Evolutionary conservation across 2,888 invertebrate genomes (phyloP), one percentile per base, ranked within the genome.

Genomic region (Ophion costatus): DNA sequence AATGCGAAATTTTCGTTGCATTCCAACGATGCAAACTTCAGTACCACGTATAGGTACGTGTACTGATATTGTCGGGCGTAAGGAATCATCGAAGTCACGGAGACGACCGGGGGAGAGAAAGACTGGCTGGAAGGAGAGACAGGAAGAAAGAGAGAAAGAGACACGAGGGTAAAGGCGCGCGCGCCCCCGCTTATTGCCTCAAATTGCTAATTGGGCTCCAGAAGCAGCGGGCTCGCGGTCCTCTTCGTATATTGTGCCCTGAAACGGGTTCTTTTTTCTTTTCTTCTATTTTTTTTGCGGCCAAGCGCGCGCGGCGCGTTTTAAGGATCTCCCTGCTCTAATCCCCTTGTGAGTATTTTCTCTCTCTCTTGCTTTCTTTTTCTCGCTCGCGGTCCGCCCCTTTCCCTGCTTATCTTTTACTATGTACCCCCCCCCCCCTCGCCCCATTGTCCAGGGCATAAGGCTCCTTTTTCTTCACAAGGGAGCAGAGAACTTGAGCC

Each of bases 151-250:
- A 78, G 42, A 29, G 74, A 67, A 45, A 61, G 33, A 64, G 71
- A 64, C 45, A 77, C 63, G 73, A 80, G 74, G 51, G 75, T 82
- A 86, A 73, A 84, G 77, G 82, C 24, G 88, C 83, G 89, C 84
- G 82, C 87, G 85, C 83, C 79, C 87, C 83, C 87, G 91, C 89
- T 92, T 91, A 92, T 92, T 92, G 92, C 91, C 90, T 91, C 88
- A 91, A 92, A 92, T 92, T 92, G 92, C 92, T 93, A 92, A 93
- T 92, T 93, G 92, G 90, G 70, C 88, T 84, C 80, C 24, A 61
- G 76, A 77, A 83, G 80, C 80, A 87, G 82, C 85, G 73, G 82
- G 73, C 38, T 75, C 83, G 86, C 84, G 87, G 87, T 87, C 86
- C 88, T 88, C 88, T 87, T 88, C 80, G 80, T 88, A 85, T 73